phyloP scores from a whole-genome alignment of 2,888 invertebrate species.

The Macrophya annulata region DNA sequence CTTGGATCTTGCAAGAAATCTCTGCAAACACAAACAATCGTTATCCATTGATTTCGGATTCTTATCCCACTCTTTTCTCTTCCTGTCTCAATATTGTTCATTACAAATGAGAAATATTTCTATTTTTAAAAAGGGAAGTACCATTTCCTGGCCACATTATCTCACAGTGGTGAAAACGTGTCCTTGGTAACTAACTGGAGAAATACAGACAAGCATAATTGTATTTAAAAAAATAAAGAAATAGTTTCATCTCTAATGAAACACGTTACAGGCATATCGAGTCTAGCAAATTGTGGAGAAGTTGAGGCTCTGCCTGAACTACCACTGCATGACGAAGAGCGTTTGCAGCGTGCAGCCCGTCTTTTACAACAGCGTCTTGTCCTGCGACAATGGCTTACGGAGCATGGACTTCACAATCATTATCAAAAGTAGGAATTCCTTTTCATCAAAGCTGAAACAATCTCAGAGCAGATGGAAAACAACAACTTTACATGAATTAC shows the following conservation, averaged over 20 bases:
- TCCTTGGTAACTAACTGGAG: constrained; percentile 2
- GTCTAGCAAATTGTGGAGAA: constrained; percentile 90
- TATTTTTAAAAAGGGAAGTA: constrained; percentile 39
- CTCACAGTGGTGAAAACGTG: neutral
- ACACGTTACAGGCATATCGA: constrained; percentile 87
- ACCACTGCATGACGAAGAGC: constrained; percentile 91
- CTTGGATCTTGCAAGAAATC: neutral
- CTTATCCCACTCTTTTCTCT: neutral
- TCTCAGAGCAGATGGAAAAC: constrained; percentile 9
- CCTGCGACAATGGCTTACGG: constrained; percentile 91
- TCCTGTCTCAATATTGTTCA: neutral
- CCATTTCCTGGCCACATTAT: constrained; percentile 32
- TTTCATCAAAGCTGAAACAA: neutral
- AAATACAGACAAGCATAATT: neutral
- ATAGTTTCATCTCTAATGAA: neutral
- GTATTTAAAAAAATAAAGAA: neutral
- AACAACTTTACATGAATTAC: constrained; percentile 54
- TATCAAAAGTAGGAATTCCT: constrained; percentile 83
- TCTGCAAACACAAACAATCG: neutral
- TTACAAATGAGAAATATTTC: neutral
- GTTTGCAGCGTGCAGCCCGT: constrained; percentile 90
- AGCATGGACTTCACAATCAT: constrained; percentile 87
- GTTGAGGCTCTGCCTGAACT: constrained; percentile 91
- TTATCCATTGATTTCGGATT: neutral
- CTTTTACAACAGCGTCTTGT: constrained; percentile 92